Evolutionary conservation across 2,888 invertebrate species (phyloP), one percentile per base, ranked within the genome.

Genomic region (Mesopsocus fuscifrons): DNA sequence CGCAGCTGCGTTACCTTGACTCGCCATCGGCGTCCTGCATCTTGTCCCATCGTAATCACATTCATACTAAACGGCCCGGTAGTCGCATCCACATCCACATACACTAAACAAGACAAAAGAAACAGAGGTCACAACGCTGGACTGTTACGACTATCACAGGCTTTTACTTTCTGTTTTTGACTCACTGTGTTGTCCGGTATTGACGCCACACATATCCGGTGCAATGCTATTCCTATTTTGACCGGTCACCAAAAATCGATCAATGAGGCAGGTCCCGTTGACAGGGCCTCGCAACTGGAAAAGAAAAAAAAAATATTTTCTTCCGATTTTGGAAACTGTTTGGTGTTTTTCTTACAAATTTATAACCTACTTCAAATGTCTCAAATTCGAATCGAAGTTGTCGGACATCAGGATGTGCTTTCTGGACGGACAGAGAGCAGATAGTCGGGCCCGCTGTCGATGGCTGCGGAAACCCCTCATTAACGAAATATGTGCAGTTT

Each of bases 181-280:
- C 60, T 65, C 63, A 82, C 83, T 61, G 52, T 81, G 80, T 56
- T 79, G 78, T 11, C 78, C 81, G 1, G 76, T 72, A 54, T 81
- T 82, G 32, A 76, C 70, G 15, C 83, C 83, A 54, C 83, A 83
- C 17, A 83, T 59, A 3, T 71, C 65, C 0, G 82, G 82, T 45
- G 81, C 62, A n/a, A 68, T 57, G 47, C 67, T 72, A 53, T 80
- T 81, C 1, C 65, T 53, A 56, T 77, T 77, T 53, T 78, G 76
- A 2, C 82, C 82, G 0, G 74, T 69, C 3, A 82, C 65, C 8
- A 77, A 64, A 49, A 83, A 71, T 50, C 75, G 70, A 55, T 83
- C 82, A 22, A 71, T 66, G 31, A 69, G 59, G 50, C 83, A 83
- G 16, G 69, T 68, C 1, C 82, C 82, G 50, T 69, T 67, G 2